Evolutionary conservation across 2,888 invertebrate species (phyloP).

Genomic region (Camptogramma bilineatum): DNA sequence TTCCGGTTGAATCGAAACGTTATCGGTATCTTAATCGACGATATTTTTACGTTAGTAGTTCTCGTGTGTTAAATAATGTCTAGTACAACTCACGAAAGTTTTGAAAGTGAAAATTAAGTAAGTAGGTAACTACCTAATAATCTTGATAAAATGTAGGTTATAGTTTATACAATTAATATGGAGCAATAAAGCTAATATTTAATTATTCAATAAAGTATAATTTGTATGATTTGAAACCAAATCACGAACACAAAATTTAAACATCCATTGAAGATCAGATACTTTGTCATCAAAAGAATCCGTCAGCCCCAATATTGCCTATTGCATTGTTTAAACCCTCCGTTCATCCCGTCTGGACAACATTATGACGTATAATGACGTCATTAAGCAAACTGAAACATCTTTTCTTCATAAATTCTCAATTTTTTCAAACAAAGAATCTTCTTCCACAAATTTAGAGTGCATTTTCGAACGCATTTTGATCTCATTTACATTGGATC

Average conservation of each 20-base stretch:
- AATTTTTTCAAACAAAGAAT: slow-evolving; percentile 43
- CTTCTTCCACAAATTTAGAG: slow-evolving; percentile 46
- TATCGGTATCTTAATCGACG: too few species aligned
- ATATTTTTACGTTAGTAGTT: too few species aligned
- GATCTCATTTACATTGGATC: slow-evolving; percentile 46
- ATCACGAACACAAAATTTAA: neutral
- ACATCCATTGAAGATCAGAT: neutral
- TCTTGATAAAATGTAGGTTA: too few species aligned
- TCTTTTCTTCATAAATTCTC: slow-evolving; percentile 60
- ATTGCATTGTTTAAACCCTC: slow-evolving; percentile 47
- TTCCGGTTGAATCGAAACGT: too few species aligned
- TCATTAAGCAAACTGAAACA: slow-evolving; percentile 73
- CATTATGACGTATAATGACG: slow-evolving; percentile 72
- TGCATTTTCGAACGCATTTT: slow-evolving; percentile 9
- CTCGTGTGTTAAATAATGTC: too few species aligned
- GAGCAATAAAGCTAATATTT: too few species aligned
- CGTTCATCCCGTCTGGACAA: slow-evolving; percentile 68
- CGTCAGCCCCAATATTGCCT: slow-evolving; percentile 14
- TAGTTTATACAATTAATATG: too few species aligned
- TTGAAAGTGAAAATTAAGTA: too few species aligned
- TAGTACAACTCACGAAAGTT: too few species aligned
- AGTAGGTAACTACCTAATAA: too few species aligned
- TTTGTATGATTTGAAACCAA: neutral
- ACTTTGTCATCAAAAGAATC: slow-evolving; percentile 4
- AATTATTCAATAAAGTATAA: too few species aligned